Evolutionary conservation across 1,140 invertebrate species (phyloP), one percentile per base, ranked within the genome.

Genomic region (Cotesia vestalis): DNA sequence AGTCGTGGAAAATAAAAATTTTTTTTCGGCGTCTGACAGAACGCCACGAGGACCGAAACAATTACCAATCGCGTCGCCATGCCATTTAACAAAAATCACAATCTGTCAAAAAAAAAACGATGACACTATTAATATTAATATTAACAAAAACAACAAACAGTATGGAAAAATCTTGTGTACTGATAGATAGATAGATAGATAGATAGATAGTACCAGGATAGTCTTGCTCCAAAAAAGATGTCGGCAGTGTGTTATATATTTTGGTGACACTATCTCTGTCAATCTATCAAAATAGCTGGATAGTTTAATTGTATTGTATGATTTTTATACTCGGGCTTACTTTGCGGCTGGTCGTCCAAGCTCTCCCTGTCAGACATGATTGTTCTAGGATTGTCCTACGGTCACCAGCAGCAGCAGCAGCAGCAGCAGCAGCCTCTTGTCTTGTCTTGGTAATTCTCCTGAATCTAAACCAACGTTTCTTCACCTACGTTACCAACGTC

Each of bases 301-400:
- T 27, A 27, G 27, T 27, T 27, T 27, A 27, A 27, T 17, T 17
- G 17, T 17, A 69, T 69, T 46, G 40, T 1, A 63, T 40, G 27
- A 53, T 71, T 8, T 55, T 38, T 57, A 27, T 27, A 27, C 55
- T 67, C 52, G 6, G 6, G 72, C 87, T 86, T 86, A 88, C 88
- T 89, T 87, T 88, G 88, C 77, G 85, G 86, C 81, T 89, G 88
- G 79, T 89, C 88, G 85, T 89, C 88, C 80, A 88, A 86, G 81
- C 89, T 89, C 82, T 89, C 89, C 75, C 86, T 87, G 84, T 89
- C 88, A 82, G 89, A 89, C 89, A 89, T 89, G 82, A 78, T 81
- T 82, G 77, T 77, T 77, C 77, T 74, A 78, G 69, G 76, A 77
- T 76, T 79, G 61, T 72, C 72, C 79, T 74, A 71, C 78, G 77